phyloP scores from a whole-genome alignment of 2,797 vertebrate genomes.

The Darevskia mixta region DNA sequence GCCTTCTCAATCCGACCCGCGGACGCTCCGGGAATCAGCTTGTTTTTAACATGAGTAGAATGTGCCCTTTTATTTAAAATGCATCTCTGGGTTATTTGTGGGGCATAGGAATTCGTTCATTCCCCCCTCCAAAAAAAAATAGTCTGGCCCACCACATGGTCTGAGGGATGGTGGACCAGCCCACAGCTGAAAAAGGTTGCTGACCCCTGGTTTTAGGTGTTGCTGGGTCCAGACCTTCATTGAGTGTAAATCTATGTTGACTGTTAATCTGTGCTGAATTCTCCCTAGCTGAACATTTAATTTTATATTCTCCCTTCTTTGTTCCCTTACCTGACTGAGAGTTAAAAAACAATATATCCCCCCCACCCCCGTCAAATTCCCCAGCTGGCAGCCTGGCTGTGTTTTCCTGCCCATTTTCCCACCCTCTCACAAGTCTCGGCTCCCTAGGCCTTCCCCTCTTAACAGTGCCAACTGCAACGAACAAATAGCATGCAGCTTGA shows the following conservation, averaged over 20 bases:
- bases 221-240: background rate
- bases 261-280: background rate
- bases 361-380: background rate
- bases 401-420: constrained; percentile 3
- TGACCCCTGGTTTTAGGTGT: too few species aligned
- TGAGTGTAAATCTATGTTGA: background rate
- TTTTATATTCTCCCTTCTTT: background rate
- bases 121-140: too few species aligned
- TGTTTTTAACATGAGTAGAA: too few species aligned
- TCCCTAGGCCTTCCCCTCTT: background rate
- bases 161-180: too few species aligned
- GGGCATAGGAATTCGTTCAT: too few species aligned
- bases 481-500: background rate
- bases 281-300: background rate
- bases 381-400: background rate
- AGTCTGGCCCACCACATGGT: too few species aligned
- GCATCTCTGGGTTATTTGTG: too few species aligned
- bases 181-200: too few species aligned
- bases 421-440: background rate
- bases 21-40: too few species aligned
- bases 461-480: background rate
- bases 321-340: background rate
- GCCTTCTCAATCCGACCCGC: too few species aligned
- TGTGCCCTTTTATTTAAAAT: too few species aligned
- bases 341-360: background rate